These are phyloP conservation scores for Aspidapion aeneum DNA, from an alignment of 2,888 invertebrate genomes.

Conservation along the genomic window DNA sequence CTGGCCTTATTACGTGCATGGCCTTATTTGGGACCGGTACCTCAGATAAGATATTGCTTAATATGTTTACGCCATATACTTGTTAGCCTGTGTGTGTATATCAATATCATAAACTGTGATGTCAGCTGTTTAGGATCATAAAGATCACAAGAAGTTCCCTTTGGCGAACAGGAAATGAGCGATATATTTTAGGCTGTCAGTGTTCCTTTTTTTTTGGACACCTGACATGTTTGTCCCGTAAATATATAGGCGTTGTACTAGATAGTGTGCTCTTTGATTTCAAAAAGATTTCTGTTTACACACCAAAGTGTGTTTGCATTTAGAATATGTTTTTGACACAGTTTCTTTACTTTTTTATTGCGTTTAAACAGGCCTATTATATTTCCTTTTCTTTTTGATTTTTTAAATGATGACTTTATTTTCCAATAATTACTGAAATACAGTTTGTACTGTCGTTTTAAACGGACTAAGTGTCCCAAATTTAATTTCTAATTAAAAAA, in stretches of 20 bases:
- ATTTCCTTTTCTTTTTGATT: background rate
- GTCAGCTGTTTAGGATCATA: background rate
- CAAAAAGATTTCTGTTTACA: background rate
- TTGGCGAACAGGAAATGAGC: background rate
- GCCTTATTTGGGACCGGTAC: too few species aligned
- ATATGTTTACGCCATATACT: too few species aligned
- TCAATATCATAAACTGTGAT: background rate
- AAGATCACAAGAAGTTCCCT: background rate
- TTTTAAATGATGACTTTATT: too few species aligned
- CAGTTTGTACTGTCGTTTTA: too few species aligned
- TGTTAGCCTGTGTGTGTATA: too few species aligned
- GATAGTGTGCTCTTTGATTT: too few species aligned
- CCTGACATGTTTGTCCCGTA: slow-evolving; percentile 17
- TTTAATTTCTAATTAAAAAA: too few species aligned
- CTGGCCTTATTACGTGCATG: too few species aligned
- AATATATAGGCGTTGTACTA: background rate
- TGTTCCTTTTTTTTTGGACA: slow-evolving; percentile 11
- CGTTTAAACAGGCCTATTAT: background rate
- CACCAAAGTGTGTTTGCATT: background rate
- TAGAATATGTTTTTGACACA: background rate
- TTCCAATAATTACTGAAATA: too few species aligned
- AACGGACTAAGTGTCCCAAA: too few species aligned
- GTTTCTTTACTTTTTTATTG: background rate
- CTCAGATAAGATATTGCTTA: too few species aligned
- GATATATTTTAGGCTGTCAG: background rate